These are phyloP conservation scores for Tetramorium bicarinatum DNA, from an alignment of 2,888 invertebrate genomes.

Conservation along the genomic window DNA sequence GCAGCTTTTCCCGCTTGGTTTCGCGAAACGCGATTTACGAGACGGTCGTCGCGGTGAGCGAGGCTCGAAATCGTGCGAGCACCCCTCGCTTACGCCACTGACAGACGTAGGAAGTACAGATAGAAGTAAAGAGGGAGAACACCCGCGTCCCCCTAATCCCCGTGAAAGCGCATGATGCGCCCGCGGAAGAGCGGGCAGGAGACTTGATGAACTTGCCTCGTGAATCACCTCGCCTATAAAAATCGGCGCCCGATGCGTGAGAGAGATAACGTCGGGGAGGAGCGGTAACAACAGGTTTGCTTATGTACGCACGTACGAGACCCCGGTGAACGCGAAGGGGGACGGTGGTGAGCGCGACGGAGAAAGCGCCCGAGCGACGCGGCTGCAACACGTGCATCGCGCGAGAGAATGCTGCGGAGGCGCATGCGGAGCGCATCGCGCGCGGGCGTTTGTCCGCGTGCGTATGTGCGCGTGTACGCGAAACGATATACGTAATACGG, in stretches of 20 bases:
- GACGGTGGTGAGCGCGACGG: constrained; percentile 8
- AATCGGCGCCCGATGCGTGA: constrained; percentile 79
- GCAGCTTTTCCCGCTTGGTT: constrained; percentile 20
- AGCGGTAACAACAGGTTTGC: constrained; percentile 82
- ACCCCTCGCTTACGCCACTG: constrained; percentile 42
- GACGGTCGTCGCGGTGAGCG: constrained; percentile 10
- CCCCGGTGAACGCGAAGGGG: neutral
- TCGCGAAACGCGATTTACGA: constrained; percentile 36
- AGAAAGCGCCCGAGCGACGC: constrained; percentile 43
- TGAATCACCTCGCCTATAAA: constrained; percentile 79
- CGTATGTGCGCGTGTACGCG: neutral
- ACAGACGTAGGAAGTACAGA: constrained; percentile 50
- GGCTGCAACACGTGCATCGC: constrained; percentile 54
- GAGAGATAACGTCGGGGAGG: constrained; percentile 80
- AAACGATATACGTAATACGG: neutral
- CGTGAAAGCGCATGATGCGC: constrained; percentile 71
- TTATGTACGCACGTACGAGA: constrained; percentile 74
- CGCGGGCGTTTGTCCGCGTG: too few species aligned
- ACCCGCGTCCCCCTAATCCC: constrained; percentile 68
- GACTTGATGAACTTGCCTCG: constrained; percentile 81
- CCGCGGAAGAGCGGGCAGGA: constrained; percentile 69
- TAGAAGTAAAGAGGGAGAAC: constrained; percentile 35
- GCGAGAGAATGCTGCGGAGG: constrained; percentile 58
- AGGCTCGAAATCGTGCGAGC: constrained; percentile 41
- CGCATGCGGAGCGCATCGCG: constrained; percentile 21